Base-by-base conservation (phyloP, 2,888 invertebrate species). In the Pteria penguin region DNA sequence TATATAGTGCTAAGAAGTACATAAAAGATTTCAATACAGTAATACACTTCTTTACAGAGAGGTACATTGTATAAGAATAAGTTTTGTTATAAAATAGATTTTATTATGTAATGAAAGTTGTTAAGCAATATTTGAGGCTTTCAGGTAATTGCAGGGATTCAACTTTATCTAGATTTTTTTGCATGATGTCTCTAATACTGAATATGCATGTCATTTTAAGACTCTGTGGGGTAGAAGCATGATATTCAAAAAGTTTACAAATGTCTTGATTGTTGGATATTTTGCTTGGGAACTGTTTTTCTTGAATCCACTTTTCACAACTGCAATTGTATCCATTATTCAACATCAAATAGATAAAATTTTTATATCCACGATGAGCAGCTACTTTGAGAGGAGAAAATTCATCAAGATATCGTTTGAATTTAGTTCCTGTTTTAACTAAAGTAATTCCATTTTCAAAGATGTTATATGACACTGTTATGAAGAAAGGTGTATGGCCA, bases 401-500 rank as follows among this genome's bases (percentile, higher is more conserved):
- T 26, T 79, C 72, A 22, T 76, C 68, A 54, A 80, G 83, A 29
- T 55, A 70, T 14, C 85, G 82, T 66, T 86, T 82, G 22, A 89
- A 81, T 66, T 87, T 79, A 4, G 85, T 89, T 61, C 86, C 85
- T 27, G 82, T 63, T 36, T 83, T 82, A 26, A 88, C 78, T 1
- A 90, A 82, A 69, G 76, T 84, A 63, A 81, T 85, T n/a, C 82
- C 82, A 75, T 86, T 82, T 32, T 81, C 78, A 77, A 82, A 81
- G 57, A 84, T 83, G 70, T 87, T 86, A 67, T 88, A 84, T 75
- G 83, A 87, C 18, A 89, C 85, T 14, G 90, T 76, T 36, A 87
- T 77, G 61, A 87, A 87, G 26, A 90, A 84, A 1, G 89, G 84
- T n/a, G 88, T 88, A 66, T 82, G 82, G 1, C 89, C 90, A 67